These are phyloP conservation scores for Dryas iulia DNA, from an alignment of 1,140 invertebrate species.

Conservation along the genomic window DNA sequence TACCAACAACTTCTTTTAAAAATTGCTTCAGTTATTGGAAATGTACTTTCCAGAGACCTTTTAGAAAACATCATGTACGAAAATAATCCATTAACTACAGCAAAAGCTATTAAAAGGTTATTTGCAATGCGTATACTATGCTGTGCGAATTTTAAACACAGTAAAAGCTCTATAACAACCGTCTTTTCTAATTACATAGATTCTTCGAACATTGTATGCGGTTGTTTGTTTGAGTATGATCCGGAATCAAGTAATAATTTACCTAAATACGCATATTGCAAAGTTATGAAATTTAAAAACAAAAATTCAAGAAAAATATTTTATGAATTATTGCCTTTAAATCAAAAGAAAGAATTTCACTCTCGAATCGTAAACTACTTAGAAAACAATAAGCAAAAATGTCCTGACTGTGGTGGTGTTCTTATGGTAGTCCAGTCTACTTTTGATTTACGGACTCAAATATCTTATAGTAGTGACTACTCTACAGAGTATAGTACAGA, in stretches of 20 bases:
- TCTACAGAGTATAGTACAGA: background rate
- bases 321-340: constrained; percentile 76
- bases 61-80: constrained; percentile 77
- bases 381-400: constrained; percentile 73
- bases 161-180: constrained; percentile 36
- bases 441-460: constrained; percentile 36
- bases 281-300: constrained; percentile 76
- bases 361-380: constrained; percentile 72
- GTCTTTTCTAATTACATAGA: constrained; percentile 35
- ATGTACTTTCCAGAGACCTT: constrained; percentile 70
- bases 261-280: constrained; percentile 79
- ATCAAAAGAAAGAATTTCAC: constrained; percentile 80
- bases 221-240: constrained; percentile 69
- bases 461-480: background rate
- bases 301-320: constrained; percentile 69
- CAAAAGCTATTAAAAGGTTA: constrained; percentile 70
- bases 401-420: constrained; percentile 67
- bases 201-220: constrained; percentile 46
- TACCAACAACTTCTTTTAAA: constrained; percentile 79
- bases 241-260: constrained; percentile 48
- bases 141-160: constrained; percentile 58
- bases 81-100: constrained; percentile 62
- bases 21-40: constrained; percentile 78
- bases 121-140: constrained; percentile 62
- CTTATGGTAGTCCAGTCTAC: constrained; percentile 62